Base-by-base conservation (phyloP, 2,113 vertebrate species). In the Opisthocomus hoazin region DNA sequence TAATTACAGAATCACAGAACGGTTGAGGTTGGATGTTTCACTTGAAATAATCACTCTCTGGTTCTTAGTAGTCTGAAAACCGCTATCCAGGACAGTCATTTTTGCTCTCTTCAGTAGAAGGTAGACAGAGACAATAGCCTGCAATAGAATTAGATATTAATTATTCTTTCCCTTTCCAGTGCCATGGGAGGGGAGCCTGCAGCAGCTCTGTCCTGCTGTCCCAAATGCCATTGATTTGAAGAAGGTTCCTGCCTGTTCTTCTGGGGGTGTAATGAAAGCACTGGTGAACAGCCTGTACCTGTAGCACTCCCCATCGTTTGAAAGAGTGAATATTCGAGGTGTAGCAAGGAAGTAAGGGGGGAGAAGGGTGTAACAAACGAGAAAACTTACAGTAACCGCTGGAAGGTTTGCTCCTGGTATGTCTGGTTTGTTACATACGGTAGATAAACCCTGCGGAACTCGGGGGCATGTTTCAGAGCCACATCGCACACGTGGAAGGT, bases 371-470 rank as follows among this genome's bases (percentile, higher is more conserved):
- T 9, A 66, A 51, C 1, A 74, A 93, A 93, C 51, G 36, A 81
- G 43, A 24, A 45, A 68, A 89, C 99, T 99, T 95, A 99, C 99
- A 99, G 98, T 74, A 99, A 98, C 78, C 97, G 98, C 89, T 99
- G 99, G 97, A 99, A 99, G 68, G 99, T 99, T 86, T 98, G 98
- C 32, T 99, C 99, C 97, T 99, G 99, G 53, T 99, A 99, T 0
- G 99, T 99, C 97, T 99, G 99, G 97, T 99, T 99, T 96, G 99
- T 99, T 95, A 99, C 99, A 13, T 99, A 99, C 8, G 99, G 99
- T 51, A 99, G 98, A 74, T 99, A 99, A 56, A 99, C 99, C 74
- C 97, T 96, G 92, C 97, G 98, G 97, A 99, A 99, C 85, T 98
- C 97, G 0, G 98, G 97, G 34, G 98, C 99, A 1, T 99, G 99